Evolutionary conservation across 2,888 invertebrate genomes (phyloP).

Genomic region (Drosophila greeni): DNA sequence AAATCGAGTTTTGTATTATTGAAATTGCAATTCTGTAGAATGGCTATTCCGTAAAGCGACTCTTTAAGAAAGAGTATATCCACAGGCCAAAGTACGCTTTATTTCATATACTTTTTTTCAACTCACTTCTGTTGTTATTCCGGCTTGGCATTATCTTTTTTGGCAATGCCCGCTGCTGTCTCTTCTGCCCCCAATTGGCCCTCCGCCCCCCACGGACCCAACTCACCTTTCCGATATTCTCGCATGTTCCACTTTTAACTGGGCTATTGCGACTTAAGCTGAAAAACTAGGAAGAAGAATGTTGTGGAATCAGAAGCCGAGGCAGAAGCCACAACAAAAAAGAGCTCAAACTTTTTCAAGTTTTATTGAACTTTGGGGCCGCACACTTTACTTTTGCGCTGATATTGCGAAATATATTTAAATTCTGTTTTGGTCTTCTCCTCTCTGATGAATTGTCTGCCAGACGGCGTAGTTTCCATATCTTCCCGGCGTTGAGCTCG

Average conservation of each 20-base stretch:
- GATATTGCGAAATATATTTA: conserved; percentile 70
- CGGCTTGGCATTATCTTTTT: conserved; percentile 33
- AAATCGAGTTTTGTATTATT: neutral
- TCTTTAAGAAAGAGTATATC: neutral
- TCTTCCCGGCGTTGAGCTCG: conserved; percentile 36
- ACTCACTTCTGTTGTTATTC: conserved; percentile 5
- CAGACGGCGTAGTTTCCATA: conserved; percentile 63
- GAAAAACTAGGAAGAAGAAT: conserved; percentile 32
- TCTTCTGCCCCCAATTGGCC: neutral
- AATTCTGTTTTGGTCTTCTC: conserved; percentile 51
- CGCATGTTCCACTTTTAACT: conserved; percentile 69
- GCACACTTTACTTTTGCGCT: conserved; percentile 38
- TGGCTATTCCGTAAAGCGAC: neutral
- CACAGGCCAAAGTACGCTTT: conserved; percentile 1
- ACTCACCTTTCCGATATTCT: conserved; percentile 30
- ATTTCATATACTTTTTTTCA: neutral
- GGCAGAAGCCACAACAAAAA: conserved; percentile 6
- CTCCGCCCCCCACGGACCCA: neutral
- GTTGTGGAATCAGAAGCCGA: conserved; percentile 27
- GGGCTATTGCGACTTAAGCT: conserved; percentile 71
- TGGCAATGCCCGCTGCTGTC: conserved; percentile 10
- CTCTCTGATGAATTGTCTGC: conserved; percentile 65
- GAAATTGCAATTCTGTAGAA: neutral
- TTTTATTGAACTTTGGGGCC: conserved; percentile 69
- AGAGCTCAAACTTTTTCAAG: conserved; percentile 51